These are phyloP conservation scores for Drosophila melanogaster DNA, from an alignment of 1,140 invertebrate genomes.

Conservation along the genomic window Release_6_plus_ISO1_MT NC_004354.4:8264001-8264500, in stretches of 20 bases:
- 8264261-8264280: constrained; percentile 28
- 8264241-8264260: constrained; percentile 78
- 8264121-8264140: constrained; percentile 19
- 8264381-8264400: constrained; percentile 13
- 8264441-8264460: constrained; percentile 66
- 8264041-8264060: too few relatives aligned
- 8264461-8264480: neutral
- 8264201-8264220: constrained; percentile 62
- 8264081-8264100: constrained; percentile 69
- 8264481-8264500: neutral
- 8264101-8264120: constrained; percentile 60
- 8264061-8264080: neutral
- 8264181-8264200: constrained; percentile 59
- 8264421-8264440: constrained; percentile 37
- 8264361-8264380: constrained; percentile 10
- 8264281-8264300: constrained; percentile 46
- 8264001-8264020: too few relatives aligned
- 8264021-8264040: too few relatives aligned
- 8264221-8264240: constrained; percentile 69
- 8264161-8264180: constrained; percentile 46
- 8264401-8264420: constrained; percentile 40
- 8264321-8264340: neutral
- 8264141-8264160: constrained; percentile 34
- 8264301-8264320: constrained; percentile 5
- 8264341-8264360: neutral